phyloP scores from a whole-genome alignment of 2,888 invertebrate species.

The Bedellia somnulentella region DNA sequence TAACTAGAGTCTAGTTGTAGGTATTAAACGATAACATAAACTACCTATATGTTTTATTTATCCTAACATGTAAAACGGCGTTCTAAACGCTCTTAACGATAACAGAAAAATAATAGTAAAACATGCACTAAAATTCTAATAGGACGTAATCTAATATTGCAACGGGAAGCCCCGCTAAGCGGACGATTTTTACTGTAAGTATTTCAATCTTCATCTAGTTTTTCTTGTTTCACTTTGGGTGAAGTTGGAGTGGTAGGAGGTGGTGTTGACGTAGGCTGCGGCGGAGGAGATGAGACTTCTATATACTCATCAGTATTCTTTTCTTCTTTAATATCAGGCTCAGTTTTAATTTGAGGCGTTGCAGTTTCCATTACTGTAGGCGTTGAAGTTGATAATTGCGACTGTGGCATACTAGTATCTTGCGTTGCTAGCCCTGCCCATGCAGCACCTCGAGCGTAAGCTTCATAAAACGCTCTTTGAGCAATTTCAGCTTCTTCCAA shows the following conservation, averaged over 20 bases:
- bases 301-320: slow-evolving; percentile 47
- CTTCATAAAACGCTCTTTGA: slow-evolving; percentile 48
- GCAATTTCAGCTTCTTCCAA: slow-evolving; percentile 55
- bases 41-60: too few species aligned
- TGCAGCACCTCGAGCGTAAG: slow-evolving; percentile 46
- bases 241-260: slow-evolving; percentile 14
- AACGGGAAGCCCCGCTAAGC: slow-evolving; percentile 33
- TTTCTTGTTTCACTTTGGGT: slow-evolving; percentile 40
- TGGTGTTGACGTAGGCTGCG: slow-evolving; percentile 16
- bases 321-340: slow-evolving; percentile 49
- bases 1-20: too few species aligned
- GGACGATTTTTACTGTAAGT: slow-evolving; percentile 30
- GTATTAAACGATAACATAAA: too few species aligned
- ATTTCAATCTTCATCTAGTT: slow-evolving; percentile 41
- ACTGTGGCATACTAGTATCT: slow-evolving; percentile 15
- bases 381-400: slow-evolving; percentile 9
- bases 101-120: slow-evolving; percentile 30
- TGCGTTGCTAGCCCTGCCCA: slow-evolving; percentile 36
- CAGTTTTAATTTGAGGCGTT: slow-evolving; percentile 29
- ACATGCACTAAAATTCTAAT: slow-evolving; percentile 21
- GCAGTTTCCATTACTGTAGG: slow-evolving; percentile 3
- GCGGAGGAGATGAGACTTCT: slow-evolving; percentile 37
- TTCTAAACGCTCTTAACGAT: slow-evolving; percentile 54
- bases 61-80: too few species aligned
- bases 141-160: slow-evolving; percentile 61